These are phyloP conservation scores for Lanius ludovicianus DNA, from an alignment of 2,113 vertebrate species.

Conservation along the genomic window DNA sequence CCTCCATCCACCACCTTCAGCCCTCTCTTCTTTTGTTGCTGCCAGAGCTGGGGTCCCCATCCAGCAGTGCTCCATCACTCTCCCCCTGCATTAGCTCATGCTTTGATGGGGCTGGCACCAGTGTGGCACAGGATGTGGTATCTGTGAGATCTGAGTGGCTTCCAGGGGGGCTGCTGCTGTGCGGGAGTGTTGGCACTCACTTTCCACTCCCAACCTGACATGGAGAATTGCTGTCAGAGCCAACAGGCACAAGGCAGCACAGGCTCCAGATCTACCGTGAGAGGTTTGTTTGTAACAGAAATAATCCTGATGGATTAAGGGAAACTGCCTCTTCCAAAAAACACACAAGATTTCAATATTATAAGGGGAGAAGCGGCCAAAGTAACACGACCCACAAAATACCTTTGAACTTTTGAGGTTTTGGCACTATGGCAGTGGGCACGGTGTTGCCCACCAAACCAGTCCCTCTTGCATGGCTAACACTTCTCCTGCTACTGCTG, in stretches of 20 bases:
- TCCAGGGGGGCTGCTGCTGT: neutral
- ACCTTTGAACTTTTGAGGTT: neutral
- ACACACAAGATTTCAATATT: neutral
- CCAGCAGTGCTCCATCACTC: neutral
- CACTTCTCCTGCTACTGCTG: neutral
- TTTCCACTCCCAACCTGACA: neutral
- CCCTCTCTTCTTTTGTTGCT: neutral
- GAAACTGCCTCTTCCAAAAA: conserved; percentile 14
- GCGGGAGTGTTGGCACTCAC: neutral
- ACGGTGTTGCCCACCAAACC: accelerated
- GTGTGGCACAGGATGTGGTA: neutral
- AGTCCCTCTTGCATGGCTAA: neutral
- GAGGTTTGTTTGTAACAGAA: conserved; percentile 4
- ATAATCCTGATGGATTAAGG: neutral
- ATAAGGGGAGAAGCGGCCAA: neutral
- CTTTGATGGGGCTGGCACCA: accelerated
- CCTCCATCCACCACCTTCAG: neutral
- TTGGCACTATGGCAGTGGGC: neutral
- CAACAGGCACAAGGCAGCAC: neutral
- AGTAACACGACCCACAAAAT: neutral
- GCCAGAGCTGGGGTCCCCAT: neutral
- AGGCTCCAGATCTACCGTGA: neutral
- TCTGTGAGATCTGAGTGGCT: accelerated
- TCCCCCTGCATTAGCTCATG: neutral
- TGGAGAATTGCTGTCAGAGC: accelerated